A percentile compares a stretch with the other conserved stretches of the same genome.
Conservation (phyloP, 2,797 vertebrate species). For the Diceros bicornis region DNA sequence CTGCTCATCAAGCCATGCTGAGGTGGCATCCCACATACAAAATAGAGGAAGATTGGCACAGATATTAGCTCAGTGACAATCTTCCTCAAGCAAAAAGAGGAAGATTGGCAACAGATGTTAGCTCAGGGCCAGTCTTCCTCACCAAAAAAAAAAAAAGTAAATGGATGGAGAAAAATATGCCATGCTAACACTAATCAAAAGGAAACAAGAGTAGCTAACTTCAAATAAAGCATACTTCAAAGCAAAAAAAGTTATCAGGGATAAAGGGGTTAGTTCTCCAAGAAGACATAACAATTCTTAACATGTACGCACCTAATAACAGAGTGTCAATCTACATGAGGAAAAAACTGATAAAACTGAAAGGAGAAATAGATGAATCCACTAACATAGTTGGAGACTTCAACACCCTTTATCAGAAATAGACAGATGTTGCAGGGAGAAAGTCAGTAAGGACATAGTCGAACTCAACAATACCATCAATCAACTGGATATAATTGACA, state of each 20-base stretch:
- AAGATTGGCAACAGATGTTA: too few species aligned
- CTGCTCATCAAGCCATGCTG: too few species aligned
- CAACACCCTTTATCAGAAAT: neutral
- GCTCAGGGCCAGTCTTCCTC: too few species aligned
- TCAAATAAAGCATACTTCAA: neutral
- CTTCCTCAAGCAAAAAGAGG: too few species aligned
- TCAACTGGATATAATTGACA: neutral
- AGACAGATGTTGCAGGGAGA: neutral
- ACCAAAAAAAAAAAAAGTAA: too few species aligned
- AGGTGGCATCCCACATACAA: too few species aligned
- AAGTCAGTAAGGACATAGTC: neutral
- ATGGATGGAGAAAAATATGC: too few species aligned
- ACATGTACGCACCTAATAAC: neutral
- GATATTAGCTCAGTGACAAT: too few species aligned
- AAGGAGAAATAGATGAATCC: conserved; percentile 24
- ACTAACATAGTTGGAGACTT: neutral
- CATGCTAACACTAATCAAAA: neutral
- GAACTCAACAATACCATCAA: neutral
- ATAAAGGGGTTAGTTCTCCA: neutral
- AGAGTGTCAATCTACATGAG: neutral
- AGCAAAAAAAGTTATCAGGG: neutral
- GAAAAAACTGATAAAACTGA: neutral
- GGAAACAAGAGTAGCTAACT: neutral
- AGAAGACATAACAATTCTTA: neutral
- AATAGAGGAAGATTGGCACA: too few species aligned